These are phyloP conservation scores for Antheraea mylitta DNA, from an alignment of 1,140 invertebrate species.

Conservation along the genomic window DNA sequence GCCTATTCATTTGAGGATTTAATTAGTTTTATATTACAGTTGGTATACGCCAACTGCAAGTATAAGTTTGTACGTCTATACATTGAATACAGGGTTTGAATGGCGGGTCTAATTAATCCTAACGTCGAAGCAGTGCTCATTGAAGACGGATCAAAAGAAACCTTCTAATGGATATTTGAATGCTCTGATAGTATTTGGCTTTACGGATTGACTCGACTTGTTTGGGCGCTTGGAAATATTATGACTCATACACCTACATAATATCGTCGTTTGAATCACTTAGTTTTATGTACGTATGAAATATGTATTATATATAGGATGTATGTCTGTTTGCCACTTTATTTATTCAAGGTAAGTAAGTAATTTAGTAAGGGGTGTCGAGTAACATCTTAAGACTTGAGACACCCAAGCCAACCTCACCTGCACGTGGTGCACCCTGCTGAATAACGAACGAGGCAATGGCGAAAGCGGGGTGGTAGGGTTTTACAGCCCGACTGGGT, in stretches of 20 bases:
- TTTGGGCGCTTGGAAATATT: conserved; percentile 1
- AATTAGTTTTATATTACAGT: conserved; percentile 1
- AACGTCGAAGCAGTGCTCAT: conserved; percentile 52
- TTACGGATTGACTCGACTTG: conserved; percentile 15
- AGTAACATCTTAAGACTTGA: too few species aligned
- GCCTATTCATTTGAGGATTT: not conserved
- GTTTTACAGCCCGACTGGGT: too few species aligned
- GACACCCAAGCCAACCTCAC: too few species aligned
- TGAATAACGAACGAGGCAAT: too few species aligned
- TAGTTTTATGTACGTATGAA: not conserved
- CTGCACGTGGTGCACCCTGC: too few species aligned
- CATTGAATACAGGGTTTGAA: conserved; percentile 55
- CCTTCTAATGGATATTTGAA: conserved; percentile 71
- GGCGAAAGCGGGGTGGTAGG: too few species aligned
- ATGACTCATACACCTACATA: not conserved
- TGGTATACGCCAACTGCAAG: conserved; percentile 17
- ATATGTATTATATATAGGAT: too few species aligned
- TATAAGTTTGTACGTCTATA: conserved; percentile 37
- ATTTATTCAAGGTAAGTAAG: too few species aligned
- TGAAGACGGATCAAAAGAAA: conserved; percentile 61
- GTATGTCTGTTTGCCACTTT: too few species aligned
- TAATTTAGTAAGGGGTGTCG: too few species aligned
- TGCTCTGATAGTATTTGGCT: conserved; percentile 49
- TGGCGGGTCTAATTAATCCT: conserved; percentile 70
- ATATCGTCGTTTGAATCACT: not conserved